A percentile compares a stretch with the other conserved stretches of the same genome.
Evolutionary conservation across 2,888 invertebrate species (phyloP).

Genomic region (Drosophila peninsularis): DNA sequence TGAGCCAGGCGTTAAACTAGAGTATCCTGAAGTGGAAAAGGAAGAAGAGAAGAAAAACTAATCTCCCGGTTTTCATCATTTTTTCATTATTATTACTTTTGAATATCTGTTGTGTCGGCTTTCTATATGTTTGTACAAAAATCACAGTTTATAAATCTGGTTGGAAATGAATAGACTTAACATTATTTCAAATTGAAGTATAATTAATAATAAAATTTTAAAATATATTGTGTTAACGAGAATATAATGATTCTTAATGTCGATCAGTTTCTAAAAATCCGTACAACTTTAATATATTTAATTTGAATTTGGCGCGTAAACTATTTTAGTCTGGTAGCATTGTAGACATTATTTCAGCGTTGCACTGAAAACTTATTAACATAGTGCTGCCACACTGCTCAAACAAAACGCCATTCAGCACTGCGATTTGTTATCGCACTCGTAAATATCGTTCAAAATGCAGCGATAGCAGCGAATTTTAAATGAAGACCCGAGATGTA

Average conservation of each 20-base stretch:
- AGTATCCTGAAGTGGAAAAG: conserved; percentile 91
- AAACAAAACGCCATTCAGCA: neutral
- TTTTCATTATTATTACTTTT: neutral
- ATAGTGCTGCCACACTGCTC: neutral
- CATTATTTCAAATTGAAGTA: neutral
- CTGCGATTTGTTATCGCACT: neutral
- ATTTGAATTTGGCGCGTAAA: neutral
- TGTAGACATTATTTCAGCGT: too few species aligned
- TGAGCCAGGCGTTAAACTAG: conserved; percentile 92
- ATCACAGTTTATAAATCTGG: neutral
- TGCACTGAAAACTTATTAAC: neutral
- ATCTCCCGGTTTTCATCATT: conserved; percentile 1
- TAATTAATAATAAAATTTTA: neutral
- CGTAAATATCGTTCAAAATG: neutral
- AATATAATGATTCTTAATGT: too few species aligned
- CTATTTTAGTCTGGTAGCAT: neutral
- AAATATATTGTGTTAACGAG: too few species aligned
- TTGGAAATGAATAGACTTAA: conserved; percentile 6
- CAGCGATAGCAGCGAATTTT: neutral
- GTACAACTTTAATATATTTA: too few species aligned
- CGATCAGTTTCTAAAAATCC: too few species aligned
- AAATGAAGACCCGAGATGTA: neutral
- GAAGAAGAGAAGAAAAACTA: conserved; percentile 84
- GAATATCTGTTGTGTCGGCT: conserved; percentile 4
- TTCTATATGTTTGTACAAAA: neutral